Base-by-base conservation (phyloP, 2,113 vertebrate genomes). In the Ascaphus truei region DNA sequence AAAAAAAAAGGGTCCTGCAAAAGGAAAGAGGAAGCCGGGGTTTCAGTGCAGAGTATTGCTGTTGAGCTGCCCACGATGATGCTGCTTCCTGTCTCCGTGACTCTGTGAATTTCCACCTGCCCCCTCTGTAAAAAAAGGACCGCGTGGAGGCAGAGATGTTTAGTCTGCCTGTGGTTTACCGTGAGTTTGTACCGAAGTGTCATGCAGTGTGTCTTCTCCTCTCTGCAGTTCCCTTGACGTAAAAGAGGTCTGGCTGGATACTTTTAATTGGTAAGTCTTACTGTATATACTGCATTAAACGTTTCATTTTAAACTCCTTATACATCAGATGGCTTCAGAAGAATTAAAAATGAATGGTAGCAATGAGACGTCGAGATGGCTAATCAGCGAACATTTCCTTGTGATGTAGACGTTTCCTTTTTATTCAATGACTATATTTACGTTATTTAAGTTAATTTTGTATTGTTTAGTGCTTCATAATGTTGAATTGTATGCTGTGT, bases 31-130 rank as follows among this genome's bases (percentile, higher is more conserved):
- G 95, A 97, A 98, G 85, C 79, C 83, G 86, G 83, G 76, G 75
- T 71, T 41, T 6, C 27, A 57, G 7, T 6, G 76, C 79, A 79
- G 60, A 51, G 57, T 36, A 60, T 48, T 61, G 1, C 31, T 58
- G 64, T 7, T 13, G 62, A 63, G 75, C 81, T 83, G 77, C 79
- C 80, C 91, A 50, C 51, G 89, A 55, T 95, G 93, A 95, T 84
- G 90, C 59, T 78, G 72, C 83, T 96, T 96, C 95, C 95, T 95
- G 87, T 80, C 78, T 82, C 83, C 71, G 75, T 86, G 75, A 88
- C 72, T 75, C 73, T 78, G 77, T 85, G 79, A 87, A 75, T 92
- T 94, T 96, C 92, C 90, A 90, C 83, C 71, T 13, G 81, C 63
- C 71, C 81, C 51, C 52, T 79, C 62, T 76, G 0, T 83, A 85